Percentiles rank a stretch among this genome's conserved stretches.
Evolutionary conservation across 2,113 vertebrate species (phyloP).

Genomic region (Lycaon pictus): DNA sequence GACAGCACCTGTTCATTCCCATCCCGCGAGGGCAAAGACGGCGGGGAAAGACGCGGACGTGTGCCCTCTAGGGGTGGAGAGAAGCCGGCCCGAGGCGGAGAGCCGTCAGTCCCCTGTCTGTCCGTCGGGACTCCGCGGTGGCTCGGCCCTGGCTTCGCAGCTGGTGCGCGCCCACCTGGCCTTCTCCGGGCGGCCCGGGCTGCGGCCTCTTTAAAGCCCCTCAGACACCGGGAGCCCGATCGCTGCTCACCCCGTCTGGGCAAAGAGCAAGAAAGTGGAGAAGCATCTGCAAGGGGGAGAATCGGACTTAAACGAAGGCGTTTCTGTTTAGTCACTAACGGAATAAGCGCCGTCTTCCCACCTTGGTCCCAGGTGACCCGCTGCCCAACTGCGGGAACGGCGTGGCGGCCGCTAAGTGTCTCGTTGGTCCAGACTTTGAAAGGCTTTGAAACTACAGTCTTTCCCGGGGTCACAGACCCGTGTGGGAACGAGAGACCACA

Average conservation of each 20-base stretch:
- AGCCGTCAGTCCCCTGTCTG: background rate
- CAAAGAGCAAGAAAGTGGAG: background rate
- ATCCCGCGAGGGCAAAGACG: background rate
- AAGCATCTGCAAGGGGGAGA: background rate
- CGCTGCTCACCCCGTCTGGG: background rate
- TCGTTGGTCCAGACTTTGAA: background rate
- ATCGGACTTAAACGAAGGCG: background rate
- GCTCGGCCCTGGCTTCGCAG: background rate
- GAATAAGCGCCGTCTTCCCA: background rate
- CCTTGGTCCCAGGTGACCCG: background rate
- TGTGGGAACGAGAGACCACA: background rate
- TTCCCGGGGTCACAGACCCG: conserved; percentile 8
- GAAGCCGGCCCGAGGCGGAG: background rate
- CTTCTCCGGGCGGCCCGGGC: background rate
- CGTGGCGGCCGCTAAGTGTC: background rate
- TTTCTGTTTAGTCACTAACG: background rate
- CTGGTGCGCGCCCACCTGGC: background rate
- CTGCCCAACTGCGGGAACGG: background rate
- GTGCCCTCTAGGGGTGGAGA: background rate
- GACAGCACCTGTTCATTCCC: background rate
- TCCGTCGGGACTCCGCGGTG: background rate
- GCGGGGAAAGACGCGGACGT: background rate
- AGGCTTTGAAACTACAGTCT: background rate
- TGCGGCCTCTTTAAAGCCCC: background rate
- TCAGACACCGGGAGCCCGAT: background rate